Conservation (phyloP, 2,888 invertebrate species). For the Limnephilus marmoratus region DNA sequence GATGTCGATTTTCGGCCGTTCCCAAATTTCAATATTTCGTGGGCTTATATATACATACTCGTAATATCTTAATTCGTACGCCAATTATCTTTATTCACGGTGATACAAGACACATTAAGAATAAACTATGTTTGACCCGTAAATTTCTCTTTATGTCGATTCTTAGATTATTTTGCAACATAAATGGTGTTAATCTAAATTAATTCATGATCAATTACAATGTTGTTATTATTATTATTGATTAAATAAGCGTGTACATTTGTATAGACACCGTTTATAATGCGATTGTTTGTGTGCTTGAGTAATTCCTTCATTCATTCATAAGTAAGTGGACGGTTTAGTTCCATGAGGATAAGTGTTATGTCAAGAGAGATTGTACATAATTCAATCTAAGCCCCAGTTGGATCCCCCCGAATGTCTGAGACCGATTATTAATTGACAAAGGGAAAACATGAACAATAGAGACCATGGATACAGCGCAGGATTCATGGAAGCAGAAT, state of each 20-base stretch:
- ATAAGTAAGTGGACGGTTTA: neutral
- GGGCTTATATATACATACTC: no score
- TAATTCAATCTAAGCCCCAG: neutral
- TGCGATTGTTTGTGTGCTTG: neutral
- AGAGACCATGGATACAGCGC: neutral
- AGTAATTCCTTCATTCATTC: neutral
- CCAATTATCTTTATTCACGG: no score
- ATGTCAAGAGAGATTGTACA: neutral
- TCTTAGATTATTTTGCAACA: no score
- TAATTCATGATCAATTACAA: no score
- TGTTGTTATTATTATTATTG: neutral
- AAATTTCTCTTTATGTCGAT: no score
- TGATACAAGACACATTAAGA: no score
- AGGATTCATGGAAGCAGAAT: neutral
- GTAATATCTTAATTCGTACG: no score
- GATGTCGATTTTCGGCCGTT: no score
- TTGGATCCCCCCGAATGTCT: neutral
- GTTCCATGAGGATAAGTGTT: neutral
- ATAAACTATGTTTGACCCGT: no score
- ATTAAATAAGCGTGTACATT: neutral
- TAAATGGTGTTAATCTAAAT: no score
- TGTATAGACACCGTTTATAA: neutral
- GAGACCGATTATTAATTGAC: neutral
- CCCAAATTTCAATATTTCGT: no score
- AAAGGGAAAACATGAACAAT: neutral